Evolutionary conservation across 2,888 invertebrate species (phyloP).

Genomic region (Notodonta dromedarius): DNA sequence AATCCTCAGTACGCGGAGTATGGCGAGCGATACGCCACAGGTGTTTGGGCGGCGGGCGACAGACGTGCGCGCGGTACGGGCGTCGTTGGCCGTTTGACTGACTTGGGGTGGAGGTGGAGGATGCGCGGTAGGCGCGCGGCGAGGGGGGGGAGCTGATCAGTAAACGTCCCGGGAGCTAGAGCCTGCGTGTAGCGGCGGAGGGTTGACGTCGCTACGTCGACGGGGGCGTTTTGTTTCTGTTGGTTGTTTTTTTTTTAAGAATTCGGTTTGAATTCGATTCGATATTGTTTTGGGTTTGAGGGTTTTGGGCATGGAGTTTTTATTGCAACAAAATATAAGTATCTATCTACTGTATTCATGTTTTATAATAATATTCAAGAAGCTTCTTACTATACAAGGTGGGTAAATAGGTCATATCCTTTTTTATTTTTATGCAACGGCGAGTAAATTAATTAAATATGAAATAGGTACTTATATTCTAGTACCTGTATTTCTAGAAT

Average conservation of each 20-base stretch:
- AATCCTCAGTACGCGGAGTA: conserved; percentile 56
- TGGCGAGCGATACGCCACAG: conserved; percentile 57
- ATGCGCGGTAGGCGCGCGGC: conserved; percentile 49
- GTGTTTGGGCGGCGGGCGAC: conserved; percentile 46
- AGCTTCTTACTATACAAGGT: no score
- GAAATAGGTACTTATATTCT: no score
- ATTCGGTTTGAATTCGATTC: conserved; percentile 1
- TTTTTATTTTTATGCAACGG: no score
- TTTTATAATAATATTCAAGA: no score
- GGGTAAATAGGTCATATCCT: no score
- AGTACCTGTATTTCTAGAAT: no score
- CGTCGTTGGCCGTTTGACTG: conserved; percentile 58
- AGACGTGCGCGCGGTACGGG: conserved; percentile 50
- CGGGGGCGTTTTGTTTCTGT: conserved; percentile 22
- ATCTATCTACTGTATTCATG: no score
- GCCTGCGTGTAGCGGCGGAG: conserved; percentile 52
- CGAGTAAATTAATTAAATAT: no score
- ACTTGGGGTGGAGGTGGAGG: conserved; percentile 34
- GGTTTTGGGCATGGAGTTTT: neutral
- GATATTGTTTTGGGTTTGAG: neutral
- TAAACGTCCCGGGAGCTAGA: conserved; percentile 70
- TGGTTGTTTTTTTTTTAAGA: conserved; percentile 3
- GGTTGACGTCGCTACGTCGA: conserved; percentile 38
- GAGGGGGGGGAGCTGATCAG: conserved; percentile 60
- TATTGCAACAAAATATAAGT: neutral